Evolutionary conservation across 2,113 vertebrate genomes (phyloP).

Genomic region (Chamaetylas fuelleborni): DNA sequence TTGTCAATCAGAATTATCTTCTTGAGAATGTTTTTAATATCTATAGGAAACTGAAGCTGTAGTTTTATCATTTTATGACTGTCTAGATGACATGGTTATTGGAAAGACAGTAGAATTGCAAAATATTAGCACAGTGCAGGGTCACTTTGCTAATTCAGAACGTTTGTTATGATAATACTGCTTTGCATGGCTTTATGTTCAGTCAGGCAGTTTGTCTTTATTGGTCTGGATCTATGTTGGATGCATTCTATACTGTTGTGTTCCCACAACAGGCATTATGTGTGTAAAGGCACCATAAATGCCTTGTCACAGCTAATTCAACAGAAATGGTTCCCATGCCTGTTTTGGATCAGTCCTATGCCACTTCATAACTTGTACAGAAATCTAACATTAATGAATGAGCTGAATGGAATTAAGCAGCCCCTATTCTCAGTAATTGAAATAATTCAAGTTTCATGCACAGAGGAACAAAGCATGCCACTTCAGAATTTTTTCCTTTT

Average conservation of each 20-base stretch:
- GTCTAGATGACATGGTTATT: not conserved
- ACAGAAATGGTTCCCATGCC: not conserved
- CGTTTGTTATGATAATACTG: not conserved
- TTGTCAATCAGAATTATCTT: not conserved
- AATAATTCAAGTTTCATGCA: not conserved
- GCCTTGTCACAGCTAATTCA: not conserved
- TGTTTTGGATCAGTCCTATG: not conserved
- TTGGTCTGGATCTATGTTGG: not conserved
- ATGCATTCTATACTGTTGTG: not conserved
- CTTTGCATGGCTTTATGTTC: not conserved
- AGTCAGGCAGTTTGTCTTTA: not conserved
- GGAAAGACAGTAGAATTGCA: not conserved
- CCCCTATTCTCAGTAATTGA: not conserved
- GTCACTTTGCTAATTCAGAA: not conserved
- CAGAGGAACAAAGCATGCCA: not conserved
- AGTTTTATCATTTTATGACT: not conserved
- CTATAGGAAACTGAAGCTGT: not conserved
- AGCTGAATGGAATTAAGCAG: not conserved
- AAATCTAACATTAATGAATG: not conserved
- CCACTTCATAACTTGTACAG: not conserved
- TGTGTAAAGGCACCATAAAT: not conserved
- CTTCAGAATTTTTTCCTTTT: not conserved
- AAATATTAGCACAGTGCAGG: not conserved
- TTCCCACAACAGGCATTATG: not conserved
- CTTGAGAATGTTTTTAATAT: not conserved